Evolutionary conservation across 1,140 invertebrate species (phyloP), one percentile per base, ranked within the genome.

Genomic region (Drosophila pandora): DNA sequence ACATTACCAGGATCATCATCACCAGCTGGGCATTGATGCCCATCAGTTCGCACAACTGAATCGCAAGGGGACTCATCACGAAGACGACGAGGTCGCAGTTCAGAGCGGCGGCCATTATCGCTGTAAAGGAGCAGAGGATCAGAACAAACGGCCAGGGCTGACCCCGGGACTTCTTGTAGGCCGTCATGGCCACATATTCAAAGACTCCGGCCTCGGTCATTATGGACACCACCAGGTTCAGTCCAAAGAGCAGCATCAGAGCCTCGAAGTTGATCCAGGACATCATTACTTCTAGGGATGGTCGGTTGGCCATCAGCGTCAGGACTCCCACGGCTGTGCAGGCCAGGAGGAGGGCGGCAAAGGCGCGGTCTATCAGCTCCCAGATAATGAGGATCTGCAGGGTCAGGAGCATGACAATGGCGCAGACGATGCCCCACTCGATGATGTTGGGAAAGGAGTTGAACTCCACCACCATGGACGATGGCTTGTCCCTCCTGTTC

Each of bases 31-130:
- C 96, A 82, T 97, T 96, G 23, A 98, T 78, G 63, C 95, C 94
- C 93, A 97, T 95, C 8, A 96, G 96, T 92, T 98, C 96, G 90
- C 96, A 97, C 8, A 98, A 91, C 63, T 96, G 93, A 21, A 97
- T 97, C 0, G 96, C 96, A 1, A 97, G 95, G 0, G 97, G 96
- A 21, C 96, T 96, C 93, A 97, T 95, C 0, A 97, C 92, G 7
- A 97, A 90, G 3, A 97, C 95, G 0, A 96, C 97, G 0, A 97
- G 97, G 1, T 97, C 97, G 90, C 97, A 97, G 91, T 98, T 97
- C 45, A 98, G 90, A 73, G 97, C 95, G 0, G 96, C 95, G 0
- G 96, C 97, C 1, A 97, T 80, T 0, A 96, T 43, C 0, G 95
- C 95, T 0, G 96, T 96, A 75, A 97, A 95, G 2, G 95, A 89